Base-by-base conservation (phyloP, 2,797 vertebrate species). In the Epinephelus malabaricus region DNA sequence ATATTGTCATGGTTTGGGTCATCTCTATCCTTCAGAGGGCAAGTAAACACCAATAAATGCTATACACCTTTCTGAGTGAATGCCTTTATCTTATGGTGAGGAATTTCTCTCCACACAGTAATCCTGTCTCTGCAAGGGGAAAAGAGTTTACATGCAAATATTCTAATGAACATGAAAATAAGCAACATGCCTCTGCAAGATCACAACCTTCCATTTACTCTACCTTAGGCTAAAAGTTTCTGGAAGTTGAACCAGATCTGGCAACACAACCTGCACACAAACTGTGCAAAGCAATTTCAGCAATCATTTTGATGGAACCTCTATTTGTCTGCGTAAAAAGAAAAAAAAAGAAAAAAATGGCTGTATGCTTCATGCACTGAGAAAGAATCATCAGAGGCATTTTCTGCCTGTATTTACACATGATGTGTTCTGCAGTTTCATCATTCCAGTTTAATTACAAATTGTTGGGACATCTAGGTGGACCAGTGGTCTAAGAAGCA, bases 361-460 rank as follows among this genome's bases (percentile, higher is more conserved):
- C 53, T 67, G 18, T 76, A 76, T 81, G 78, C 73, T 79, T 66
- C 76, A 60, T 82, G 56, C 55, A 60, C 68, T 30, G 46, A 68
- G 73, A 51, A 49, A 63, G 30, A 58, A 79, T 61, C 46, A 10
- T 43, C 71, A 76, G 66, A 47, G 49, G 46, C 78, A 69, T 83
- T 77, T 11, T 63, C 74, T 70, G 67, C 56, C 70, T 53, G 34
- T 60, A 58, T 84, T 76, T 81, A 30, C 49, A 63, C 63, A 54
- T 54, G 13, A 60, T 76, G 61, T 80, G 72, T 82, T 77, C 70
- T 19, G 25, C 55, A 43, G 65, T 75, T 68, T 68, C 62, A 81
- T 85, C 78, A 19, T 45, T 60, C 54, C 25, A 21, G 76, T 87
- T 87, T 85, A 85, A 91, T 86, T 81, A 83, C 19, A 69, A 65